phyloP scores from a whole-genome alignment of 2,113 vertebrate genomes.

The Toxotes jaculatrix region DNA sequence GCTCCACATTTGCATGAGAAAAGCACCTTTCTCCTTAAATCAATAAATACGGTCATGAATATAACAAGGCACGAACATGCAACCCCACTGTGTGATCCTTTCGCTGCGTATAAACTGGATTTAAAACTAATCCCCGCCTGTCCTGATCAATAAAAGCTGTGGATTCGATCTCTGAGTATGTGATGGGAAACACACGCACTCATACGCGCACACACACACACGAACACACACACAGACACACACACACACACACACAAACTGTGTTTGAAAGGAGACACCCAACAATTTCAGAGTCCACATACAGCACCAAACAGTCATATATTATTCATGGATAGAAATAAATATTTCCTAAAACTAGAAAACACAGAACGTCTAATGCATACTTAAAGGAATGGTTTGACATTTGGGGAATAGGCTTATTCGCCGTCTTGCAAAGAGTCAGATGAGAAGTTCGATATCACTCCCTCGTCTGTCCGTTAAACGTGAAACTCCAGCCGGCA shows the following conservation, averaged over 20 bases:
- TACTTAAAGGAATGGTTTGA: background rate
- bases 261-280: conserved; percentile 6
- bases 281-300: background rate
- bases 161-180: conserved; percentile 21
- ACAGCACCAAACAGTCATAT: background rate
- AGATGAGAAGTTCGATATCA: background rate
- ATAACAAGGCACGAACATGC: conserved; percentile 39
- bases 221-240: conserved; percentile 6
- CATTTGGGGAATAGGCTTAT: background rate
- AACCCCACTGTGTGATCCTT: conserved; percentile 28
- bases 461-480: background rate
- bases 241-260: background rate
- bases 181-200: conserved; percentile 23
- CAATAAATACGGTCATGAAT: conserved; percentile 44
- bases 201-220: conserved; percentile 10
- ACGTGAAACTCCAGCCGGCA: background rate
- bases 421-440: background rate
- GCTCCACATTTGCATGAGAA: conserved; percentile 90
- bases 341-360: background rate
- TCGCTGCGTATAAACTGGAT: conserved; percentile 1
- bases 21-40: conserved; percentile 85
- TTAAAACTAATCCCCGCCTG: conserved; percentile 4
- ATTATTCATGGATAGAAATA: background rate
- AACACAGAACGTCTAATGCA: background rate
- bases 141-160: conserved; percentile 45